Conservation (phyloP, 2,888 invertebrate species). For the Pammene aurita region DNA sequence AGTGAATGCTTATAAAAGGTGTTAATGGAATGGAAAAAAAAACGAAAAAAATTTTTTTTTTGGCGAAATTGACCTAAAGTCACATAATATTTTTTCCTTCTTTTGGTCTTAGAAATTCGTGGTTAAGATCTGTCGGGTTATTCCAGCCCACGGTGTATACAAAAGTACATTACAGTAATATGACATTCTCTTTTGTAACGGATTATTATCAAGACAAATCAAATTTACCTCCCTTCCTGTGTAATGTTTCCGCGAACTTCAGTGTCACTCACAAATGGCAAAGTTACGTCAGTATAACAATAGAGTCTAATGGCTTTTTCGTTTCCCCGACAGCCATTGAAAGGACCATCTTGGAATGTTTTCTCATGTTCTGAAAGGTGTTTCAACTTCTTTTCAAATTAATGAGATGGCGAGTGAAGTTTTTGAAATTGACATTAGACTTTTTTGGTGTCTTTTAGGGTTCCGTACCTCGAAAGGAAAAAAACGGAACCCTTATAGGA, state of each 20-base stretch:
- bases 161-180: too few species aligned
- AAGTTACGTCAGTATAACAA: slow-evolving; percentile 46
- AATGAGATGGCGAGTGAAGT: slow-evolving; percentile 7
- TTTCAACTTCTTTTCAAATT: slow-evolving; percentile 28
- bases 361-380: slow-evolving; percentile 20
- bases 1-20: too few species aligned
- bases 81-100: too few species aligned
- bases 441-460: too few species aligned
- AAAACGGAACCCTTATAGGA: too few species aligned
- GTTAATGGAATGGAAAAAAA: too few species aligned
- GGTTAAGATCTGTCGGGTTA: too few species aligned
- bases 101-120: too few species aligned
- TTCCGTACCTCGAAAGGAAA: too few species aligned
- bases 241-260: slow-evolving; percentile 23
- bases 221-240: background rate
- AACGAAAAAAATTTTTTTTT: too few species aligned
- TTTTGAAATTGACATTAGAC: background rate
- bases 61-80: too few species aligned
- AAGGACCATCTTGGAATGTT: slow-evolving; percentile 44
- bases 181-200: background rate
- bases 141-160: too few species aligned
- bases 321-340: slow-evolving; percentile 51
- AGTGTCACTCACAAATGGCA: slow-evolving; percentile 44
- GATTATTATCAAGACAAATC: background rate
- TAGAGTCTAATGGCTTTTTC: slow-evolving; percentile 47